Base-by-base conservation (phyloP, 2,113 vertebrate genomes). In the Ictalurus furcatus region DNA sequence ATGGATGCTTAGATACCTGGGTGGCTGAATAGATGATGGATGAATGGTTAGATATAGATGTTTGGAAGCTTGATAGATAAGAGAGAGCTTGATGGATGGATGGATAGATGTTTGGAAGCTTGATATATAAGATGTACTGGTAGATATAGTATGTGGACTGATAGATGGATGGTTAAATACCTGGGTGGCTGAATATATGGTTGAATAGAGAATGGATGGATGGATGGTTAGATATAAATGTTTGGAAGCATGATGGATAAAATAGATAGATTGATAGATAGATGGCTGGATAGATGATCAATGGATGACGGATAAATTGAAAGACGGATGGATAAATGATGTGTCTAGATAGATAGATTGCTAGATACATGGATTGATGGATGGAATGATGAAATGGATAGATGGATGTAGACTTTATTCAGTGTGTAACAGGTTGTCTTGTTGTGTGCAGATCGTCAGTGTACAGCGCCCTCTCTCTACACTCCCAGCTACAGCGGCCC, bases 401-500 rank as follows among this genome's bases (percentile, higher is more conserved):
- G 78, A 81, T 81, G 79, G 52, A 14, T 30, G 14, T 3, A 54
- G 14, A 13, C 1, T 17, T 56, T 30, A 19, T 4, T 59, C 54
- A 21, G 63, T 84, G 59, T 63, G 44, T 52, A 65, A 44, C 23
- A 9, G 2, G 17, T 28, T 56, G 17, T 12, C 12, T 83, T 82
- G 21, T 84, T 4, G 0, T 9, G 37, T 83, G 17, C 54, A 82
- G 74, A 80, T 73, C 8, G 37, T 61, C 78, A 54, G 58, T 44
- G n/a, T 65, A 23, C 58, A 54, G 58, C 58, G 3, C 44, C 44
- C n/a, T 48, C 58, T 44, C 48, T 58, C 52, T 48, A 85, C 82
- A 65, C 81, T 85, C 69, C 54, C 58, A 78, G 82, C 88, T 76
- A 54, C 87, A 76, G 59, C 44, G 23, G 59, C 40, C 44, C 44